Conservation (phyloP, 2,797 vertebrate genomes). For the Acipenser oxyrinchus region DNA sequence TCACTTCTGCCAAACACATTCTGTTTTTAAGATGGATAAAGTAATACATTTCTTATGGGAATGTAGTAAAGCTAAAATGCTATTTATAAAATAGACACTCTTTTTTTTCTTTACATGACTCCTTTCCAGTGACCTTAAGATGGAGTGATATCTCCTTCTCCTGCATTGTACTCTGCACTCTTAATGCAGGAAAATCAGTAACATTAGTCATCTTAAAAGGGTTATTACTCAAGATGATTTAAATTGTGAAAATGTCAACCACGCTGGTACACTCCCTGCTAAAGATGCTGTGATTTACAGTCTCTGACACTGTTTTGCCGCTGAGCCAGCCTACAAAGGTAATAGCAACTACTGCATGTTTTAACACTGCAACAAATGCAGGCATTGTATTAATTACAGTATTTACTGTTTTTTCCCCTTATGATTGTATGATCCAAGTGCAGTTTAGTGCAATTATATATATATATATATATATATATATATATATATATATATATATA, state of each 20-base stretch:
- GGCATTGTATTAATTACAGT: not conserved
- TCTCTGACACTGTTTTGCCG: conserved; percentile 44
- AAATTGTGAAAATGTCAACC: conserved; percentile 68
- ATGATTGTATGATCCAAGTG: not conserved
- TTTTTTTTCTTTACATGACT: not conserved
- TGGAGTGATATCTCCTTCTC: conserved; percentile 28
- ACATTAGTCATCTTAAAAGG: conserved; percentile 76
- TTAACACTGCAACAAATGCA: not conserved
- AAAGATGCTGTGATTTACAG: conserved; percentile 58
- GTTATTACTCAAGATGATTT: conserved; percentile 75
- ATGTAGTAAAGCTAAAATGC: no score
- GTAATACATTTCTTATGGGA: no score
- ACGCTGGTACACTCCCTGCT: conserved; percentile 38
- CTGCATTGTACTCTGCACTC: conserved; percentile 47
- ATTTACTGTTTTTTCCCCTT: not conserved
- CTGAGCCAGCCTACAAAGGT: conserved; percentile 32
- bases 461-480: no score
- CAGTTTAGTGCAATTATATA: no score
- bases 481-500: no score
- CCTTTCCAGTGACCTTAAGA: conserved; percentile 44
- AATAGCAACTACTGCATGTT: conserved; percentile 22
- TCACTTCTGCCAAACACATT: no score
- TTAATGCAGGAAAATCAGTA: conserved; percentile 68
- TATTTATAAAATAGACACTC: not conserved
- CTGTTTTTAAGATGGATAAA: not conserved